Evolutionary conservation across 2,113 vertebrate genomes (phyloP).

Genomic region (Thryonomys swinderianus): DNA sequence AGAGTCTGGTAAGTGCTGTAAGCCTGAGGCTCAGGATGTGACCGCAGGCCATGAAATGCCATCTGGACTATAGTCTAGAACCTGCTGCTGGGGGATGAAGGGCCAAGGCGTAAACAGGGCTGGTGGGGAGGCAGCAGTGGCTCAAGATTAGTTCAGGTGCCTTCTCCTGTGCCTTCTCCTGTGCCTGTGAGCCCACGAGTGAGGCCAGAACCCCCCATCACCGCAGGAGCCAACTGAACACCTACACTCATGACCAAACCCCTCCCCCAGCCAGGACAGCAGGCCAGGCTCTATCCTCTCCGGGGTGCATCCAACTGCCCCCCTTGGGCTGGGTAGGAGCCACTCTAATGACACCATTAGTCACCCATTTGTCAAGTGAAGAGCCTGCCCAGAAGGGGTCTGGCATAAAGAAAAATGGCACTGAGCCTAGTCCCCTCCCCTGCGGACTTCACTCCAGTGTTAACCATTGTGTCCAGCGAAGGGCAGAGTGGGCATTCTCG

Average conservation of each 20-base stretch:
- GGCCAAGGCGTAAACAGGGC: background rate
- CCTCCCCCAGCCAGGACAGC: background rate
- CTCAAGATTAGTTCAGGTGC: rapidly evolving
- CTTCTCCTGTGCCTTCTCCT: background rate
- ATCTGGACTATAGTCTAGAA: background rate
- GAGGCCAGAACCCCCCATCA: background rate
- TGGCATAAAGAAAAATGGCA: background rate
- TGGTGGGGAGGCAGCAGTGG: background rate
- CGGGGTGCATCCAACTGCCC: background rate
- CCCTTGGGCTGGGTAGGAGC: background rate
- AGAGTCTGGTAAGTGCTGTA: background rate
- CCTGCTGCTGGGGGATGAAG: background rate
- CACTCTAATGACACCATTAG: slow-evolving; percentile 45
- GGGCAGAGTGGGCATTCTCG: background rate
- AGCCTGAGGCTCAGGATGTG: background rate
- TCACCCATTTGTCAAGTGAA: slow-evolving; percentile 58
- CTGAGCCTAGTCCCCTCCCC: background rate
- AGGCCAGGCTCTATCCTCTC: background rate
- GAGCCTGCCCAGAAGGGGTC: background rate
- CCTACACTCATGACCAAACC: background rate
- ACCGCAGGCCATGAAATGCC: background rate
- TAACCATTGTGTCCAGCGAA: background rate
- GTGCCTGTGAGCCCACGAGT: background rate
- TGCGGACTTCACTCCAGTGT: background rate
- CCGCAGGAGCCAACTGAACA: background rate